Evolutionary conservation across 2,797 vertebrate species (phyloP).

Genomic region (Astyanax mexicanus): DNA sequence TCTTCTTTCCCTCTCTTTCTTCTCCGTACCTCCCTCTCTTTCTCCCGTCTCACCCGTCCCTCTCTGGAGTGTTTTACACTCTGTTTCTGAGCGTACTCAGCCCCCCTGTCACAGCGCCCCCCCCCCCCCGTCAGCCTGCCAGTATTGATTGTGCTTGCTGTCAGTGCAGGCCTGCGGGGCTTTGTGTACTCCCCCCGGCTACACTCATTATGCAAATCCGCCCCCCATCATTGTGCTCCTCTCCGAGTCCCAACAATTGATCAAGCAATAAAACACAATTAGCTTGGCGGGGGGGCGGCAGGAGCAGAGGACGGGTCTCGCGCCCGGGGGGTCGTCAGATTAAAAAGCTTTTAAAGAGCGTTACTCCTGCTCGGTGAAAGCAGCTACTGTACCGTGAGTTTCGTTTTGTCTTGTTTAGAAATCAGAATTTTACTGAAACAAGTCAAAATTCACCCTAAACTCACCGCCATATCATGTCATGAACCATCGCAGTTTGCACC

Average conservation of each 20-base stretch:
- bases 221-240: constrained; percentile 67
- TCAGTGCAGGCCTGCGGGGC: constrained; percentile 61
- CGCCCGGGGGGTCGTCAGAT: constrained; percentile 34
- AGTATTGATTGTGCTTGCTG: constrained; percentile 70
- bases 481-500: too few species aligned
- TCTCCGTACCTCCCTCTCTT: neutral
- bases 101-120: constrained; percentile 52
- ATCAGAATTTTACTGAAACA: neutral
- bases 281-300: constrained; percentile 53
- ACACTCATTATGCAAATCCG: constrained; percentile 79
- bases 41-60: neutral
- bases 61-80: neutral
- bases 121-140: constrained; percentile 60
- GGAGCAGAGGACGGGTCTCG: constrained; percentile 44
- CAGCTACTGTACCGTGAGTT: constrained; percentile 12
- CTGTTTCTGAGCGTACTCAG: constrained; percentile 48
- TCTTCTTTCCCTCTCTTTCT: neutral
- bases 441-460: too few species aligned
- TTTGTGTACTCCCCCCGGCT: constrained; percentile 63
- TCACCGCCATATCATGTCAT: too few species aligned
- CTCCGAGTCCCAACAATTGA: constrained; percentile 71
- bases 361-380: constrained; percentile 47
- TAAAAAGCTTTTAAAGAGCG: constrained; percentile 46
- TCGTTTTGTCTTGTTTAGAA: constrained; percentile 22
- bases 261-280: constrained; percentile 73